Conservation (phyloP, 2,113 vertebrate species). For the Colistium nudipinnis region DNA sequence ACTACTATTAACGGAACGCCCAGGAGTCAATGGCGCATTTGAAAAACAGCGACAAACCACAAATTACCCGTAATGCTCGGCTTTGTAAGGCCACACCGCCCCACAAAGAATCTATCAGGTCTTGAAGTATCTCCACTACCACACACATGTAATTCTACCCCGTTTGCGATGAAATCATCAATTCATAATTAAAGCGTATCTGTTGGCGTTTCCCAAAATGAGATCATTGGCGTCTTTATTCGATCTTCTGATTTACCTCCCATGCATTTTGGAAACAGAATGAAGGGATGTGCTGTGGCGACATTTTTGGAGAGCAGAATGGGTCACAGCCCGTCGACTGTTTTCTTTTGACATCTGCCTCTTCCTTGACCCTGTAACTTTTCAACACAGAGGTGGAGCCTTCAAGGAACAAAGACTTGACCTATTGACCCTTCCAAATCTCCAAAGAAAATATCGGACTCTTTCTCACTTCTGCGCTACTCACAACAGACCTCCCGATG, state of each 20-base stretch:
- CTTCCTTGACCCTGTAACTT: background rate
- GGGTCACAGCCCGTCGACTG: background rate
- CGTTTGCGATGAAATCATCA: constrained; percentile 49
- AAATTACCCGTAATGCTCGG: constrained; percentile 21
- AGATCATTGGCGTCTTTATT: constrained; percentile 54
- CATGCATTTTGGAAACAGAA: constrained; percentile 3
- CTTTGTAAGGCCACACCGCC: constrained; percentile 8
- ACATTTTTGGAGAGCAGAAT: background rate
- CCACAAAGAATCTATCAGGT: constrained; percentile 29
- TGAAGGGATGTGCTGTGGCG: constrained; percentile 8
- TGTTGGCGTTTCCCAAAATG: constrained; percentile 39
- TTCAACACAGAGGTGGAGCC: constrained; percentile 16
- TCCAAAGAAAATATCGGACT: background rate
- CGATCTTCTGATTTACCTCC: constrained; percentile 16
- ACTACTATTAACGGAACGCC: constrained; percentile 24
- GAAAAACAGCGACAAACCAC: constrained; percentile 47
- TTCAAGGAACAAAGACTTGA: constrained; percentile 6
- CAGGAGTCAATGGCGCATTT: constrained; percentile 8
- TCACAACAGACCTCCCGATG: constrained; percentile 42
- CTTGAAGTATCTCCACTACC: constrained; percentile 29
- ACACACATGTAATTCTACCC: constrained; percentile 46
- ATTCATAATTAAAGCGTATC: constrained; percentile 60
- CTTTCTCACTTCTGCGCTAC: background rate
- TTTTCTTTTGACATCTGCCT: background rate
- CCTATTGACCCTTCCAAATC: constrained; percentile 26